Conservation (phyloP, 1,140 invertebrate genomes). For the Anthonomus grandis region DNA sequence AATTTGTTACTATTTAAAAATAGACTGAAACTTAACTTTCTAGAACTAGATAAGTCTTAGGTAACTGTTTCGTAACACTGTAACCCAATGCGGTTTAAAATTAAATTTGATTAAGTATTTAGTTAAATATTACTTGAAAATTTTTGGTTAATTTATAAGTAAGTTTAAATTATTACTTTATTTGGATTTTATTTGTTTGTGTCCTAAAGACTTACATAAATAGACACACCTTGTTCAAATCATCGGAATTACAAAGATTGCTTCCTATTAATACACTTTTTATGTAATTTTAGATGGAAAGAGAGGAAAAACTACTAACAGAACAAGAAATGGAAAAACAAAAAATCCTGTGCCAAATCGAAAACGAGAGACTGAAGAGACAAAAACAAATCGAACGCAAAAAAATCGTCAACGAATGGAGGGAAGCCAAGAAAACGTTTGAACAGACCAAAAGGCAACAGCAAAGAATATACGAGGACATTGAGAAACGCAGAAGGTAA, state of each 20-base stretch:
- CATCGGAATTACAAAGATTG: not conserved
- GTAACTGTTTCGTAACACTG: too few species aligned
- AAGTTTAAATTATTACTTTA: too few species aligned
- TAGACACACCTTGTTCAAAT: not conserved
- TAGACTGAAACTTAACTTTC: too few species aligned
- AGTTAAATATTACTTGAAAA: too few species aligned
- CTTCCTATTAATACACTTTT: not conserved
- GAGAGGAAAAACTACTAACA: constrained; percentile 23
- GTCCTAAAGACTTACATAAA: not conserved
- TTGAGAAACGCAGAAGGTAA: constrained; percentile 19
- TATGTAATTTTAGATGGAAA: constrained; percentile 21
- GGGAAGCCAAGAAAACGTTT: constrained; percentile 7
- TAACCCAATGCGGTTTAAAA: too few species aligned
- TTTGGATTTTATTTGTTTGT: too few species aligned
- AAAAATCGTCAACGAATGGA: constrained; percentile 18
- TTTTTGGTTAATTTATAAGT: too few species aligned
- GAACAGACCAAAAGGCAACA: constrained; percentile 15
- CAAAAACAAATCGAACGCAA: constrained; percentile 14
- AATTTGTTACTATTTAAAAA: too few species aligned
- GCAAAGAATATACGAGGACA: constrained; percentile 10
- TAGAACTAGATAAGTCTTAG: too few species aligned
- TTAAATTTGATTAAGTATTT: too few species aligned
- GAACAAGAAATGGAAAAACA: constrained; percentile 15
- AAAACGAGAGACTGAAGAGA: constrained; percentile 14
- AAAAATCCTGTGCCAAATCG: not conserved